Base-by-base conservation (phyloP, 1,140 invertebrate species). In the Hyposmocoma kahamanoa region DNA sequence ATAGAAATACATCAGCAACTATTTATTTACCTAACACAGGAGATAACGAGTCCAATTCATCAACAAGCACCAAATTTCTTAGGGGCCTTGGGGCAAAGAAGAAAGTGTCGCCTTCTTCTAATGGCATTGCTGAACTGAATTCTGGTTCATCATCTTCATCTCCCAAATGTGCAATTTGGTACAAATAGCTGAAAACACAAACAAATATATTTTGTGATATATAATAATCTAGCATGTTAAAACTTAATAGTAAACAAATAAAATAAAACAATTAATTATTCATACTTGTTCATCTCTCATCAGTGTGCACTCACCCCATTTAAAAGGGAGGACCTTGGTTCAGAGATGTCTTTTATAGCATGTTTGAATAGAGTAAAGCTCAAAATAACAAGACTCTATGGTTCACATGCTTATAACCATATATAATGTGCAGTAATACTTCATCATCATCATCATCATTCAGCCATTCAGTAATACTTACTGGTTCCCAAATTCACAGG, bases 401-500 rank as follows among this genome's bases (percentile, higher is more conserved):
- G 8, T 36, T 13, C 18, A 72, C 71, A 79, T 80, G 75, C 78
- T 47, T n/a, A 47, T 11, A 28, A 53, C 17, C 19, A 46, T 43
- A 39, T 22, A 47, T 24, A 38, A 38, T 28, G 5, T 36, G 32
- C 2, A 36, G 32, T n/a, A 17, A 36, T 2, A 15, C 15, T n/a
- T n/a, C n/a, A n/a, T n/a, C n/a, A n/a, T n/a, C n/a, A n/a, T n/a
- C n/a, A n/a, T n/a, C n/a, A n/a, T n/a, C n/a, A n/a, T n/a, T n/a
- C n/a, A n/a, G n/a, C n/a, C n/a, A n/a, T n/a, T n/a, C n/a, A n/a
- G 22, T 20, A 8, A 63, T 56, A 95, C 95, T 95, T 91, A 98
- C 96, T 99, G 98, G 87, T 99, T 99, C 59, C 98, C 98, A 92
- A 99, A 99, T 89, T 99, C 98, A 38, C 96, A 96, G 3, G 97